Evolutionary conservation across 2,113 vertebrate species (phyloP).

Genomic region (Bolborhynchus lineola): DNA sequence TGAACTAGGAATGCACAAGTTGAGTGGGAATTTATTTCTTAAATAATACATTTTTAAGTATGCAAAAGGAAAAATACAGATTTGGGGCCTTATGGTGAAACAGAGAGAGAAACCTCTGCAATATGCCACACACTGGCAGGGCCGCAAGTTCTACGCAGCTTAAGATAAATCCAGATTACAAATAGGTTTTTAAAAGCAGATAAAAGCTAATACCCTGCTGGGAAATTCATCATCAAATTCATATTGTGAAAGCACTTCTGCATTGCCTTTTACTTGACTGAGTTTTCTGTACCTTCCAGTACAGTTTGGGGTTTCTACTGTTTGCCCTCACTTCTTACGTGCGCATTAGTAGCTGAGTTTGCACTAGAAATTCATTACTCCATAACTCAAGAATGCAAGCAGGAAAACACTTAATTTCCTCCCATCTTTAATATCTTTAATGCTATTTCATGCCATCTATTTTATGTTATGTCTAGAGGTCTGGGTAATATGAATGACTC

Average conservation of each 20-base stretch:
- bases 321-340: neutral
- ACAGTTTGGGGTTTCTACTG: neutral
- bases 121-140: neutral
- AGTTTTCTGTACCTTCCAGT: neutral
- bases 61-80: neutral
- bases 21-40: neutral
- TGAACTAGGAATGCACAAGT: neutral
- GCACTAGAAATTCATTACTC: slow-evolving; percentile 30
- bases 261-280: neutral
- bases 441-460: slow-evolving; percentile 9
- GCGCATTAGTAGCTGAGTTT: neutral
- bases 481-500: slow-evolving; percentile 39
- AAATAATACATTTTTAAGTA: neutral
- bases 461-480: slow-evolving; percentile 52
- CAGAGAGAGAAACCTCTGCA: neutral
- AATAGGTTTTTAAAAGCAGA: neutral
- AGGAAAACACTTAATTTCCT: slow-evolving; percentile 16
- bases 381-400: slow-evolving; percentile 34
- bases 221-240: neutral
- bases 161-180: slow-evolving; percentile 23
- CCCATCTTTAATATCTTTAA: slow-evolving; percentile 21
- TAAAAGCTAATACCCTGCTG: slow-evolving; percentile 11
- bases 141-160: neutral
- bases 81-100: neutral
- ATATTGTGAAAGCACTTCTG: neutral